Evolutionary conservation across 2,888 invertebrate species (phyloP).

Genomic region (Proisotoma minuta): DNA sequence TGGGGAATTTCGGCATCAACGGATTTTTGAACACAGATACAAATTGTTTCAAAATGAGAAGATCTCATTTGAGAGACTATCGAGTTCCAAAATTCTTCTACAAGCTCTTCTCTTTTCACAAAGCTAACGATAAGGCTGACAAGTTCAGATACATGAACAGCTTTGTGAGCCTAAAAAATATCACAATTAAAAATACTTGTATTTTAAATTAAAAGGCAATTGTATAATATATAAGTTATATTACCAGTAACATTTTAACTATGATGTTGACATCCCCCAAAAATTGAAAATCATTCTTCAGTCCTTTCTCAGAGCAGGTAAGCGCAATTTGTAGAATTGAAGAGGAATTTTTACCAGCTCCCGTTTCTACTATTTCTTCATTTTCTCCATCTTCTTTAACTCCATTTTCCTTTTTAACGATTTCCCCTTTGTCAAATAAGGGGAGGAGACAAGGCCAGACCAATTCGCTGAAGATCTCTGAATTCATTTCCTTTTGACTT

Average conservation of each 20-base stretch:
- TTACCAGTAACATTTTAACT: constrained; percentile 18
- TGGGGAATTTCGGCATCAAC: constrained; percentile 15
- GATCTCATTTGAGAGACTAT: constrained; percentile 25
- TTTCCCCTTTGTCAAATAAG: constrained; percentile 2
- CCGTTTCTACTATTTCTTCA: neutral
- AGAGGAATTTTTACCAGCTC: constrained; percentile 9
- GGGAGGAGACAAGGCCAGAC: constrained; percentile 17
- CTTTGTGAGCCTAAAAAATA: constrained; percentile 7
- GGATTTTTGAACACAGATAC: constrained; percentile 24
- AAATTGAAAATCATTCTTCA: constrained; percentile 19
- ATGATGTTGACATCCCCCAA: constrained; percentile 16
- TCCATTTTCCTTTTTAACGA: constrained; percentile 4
- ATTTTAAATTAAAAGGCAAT: neutral
- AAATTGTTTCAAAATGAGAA: constrained; percentile 33
- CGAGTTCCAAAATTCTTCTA: constrained; percentile 29
- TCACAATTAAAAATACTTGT: neutral
- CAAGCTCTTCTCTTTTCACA: constrained; percentile 15
- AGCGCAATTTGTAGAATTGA: constrained; percentile 11
- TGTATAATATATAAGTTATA: neutral
- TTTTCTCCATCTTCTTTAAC: constrained; percentile 8
- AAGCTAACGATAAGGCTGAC: constrained; percentile 11
- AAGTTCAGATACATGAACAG: neutral
- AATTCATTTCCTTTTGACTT: constrained; percentile 9
- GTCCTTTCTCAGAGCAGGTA: constrained; percentile 12
- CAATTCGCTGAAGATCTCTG: constrained; percentile 13